These are phyloP conservation scores for Mormyrus lacerda DNA, from an alignment of 2,113 vertebrate genomes.

Conservation along the genomic window DNA sequence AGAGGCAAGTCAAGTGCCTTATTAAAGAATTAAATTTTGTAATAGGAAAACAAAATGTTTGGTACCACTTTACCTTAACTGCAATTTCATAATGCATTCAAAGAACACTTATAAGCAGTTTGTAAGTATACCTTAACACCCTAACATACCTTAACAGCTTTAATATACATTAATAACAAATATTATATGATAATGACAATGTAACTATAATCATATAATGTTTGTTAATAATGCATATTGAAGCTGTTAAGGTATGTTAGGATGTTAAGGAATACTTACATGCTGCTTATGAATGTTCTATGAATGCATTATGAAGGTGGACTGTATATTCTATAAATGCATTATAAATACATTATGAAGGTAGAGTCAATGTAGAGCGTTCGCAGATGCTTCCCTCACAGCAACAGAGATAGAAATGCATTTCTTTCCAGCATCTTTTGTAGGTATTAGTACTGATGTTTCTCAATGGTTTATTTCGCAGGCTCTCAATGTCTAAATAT, in stretches of 20 bases:
- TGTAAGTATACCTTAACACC: background rate
- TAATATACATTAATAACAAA: background rate
- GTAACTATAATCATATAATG: background rate
- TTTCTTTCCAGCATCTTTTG: background rate
- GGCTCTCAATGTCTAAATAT: background rate
- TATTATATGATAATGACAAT: background rate
- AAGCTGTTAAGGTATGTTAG: background rate
- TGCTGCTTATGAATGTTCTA: background rate
- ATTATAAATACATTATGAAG: background rate
- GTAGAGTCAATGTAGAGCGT: background rate
- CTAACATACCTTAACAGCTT: background rate
- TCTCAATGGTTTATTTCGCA: background rate
- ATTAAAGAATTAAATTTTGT: background rate
- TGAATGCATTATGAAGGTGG: background rate
- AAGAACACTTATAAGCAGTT: background rate
- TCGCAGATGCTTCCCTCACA: background rate
- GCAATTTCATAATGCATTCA: no score
- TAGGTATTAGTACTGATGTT: background rate
- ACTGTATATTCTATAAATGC: background rate
- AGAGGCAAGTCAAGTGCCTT: background rate
- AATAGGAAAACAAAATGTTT: slow-evolving; percentile 1
- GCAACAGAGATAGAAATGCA: background rate
- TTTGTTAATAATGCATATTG: background rate
- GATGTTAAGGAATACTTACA: background rate
- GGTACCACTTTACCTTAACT: background rate